Evolutionary conservation across 2,797 vertebrate species (phyloP).

Genomic region (Mus caroli): DNA sequence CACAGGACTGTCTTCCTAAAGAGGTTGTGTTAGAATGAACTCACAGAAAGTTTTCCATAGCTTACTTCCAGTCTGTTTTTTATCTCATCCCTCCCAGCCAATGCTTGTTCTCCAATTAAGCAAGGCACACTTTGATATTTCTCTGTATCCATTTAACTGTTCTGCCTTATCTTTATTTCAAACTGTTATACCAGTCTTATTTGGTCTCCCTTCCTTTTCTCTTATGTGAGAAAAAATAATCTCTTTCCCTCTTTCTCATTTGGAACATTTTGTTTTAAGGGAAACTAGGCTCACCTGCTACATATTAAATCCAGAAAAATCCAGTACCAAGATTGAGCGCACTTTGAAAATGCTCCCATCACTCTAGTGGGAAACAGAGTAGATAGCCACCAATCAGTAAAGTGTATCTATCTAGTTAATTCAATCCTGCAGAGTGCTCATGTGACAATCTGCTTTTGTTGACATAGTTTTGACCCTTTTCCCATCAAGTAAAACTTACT

Average conservation of each 20-base stretch:
- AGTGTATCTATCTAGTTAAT: background rate
- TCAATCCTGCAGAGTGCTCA: background rate
- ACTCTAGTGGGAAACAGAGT: background rate
- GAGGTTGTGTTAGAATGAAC: constrained; percentile 8
- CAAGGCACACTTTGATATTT: background rate
- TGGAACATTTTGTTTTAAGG: constrained; percentile 21
- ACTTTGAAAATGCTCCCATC: background rate
- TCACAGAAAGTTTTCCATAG: background rate
- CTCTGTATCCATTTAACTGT: background rate
- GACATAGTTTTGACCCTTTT: background rate
- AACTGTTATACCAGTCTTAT: background rate
- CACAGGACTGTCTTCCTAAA: background rate
- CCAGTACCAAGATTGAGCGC: no score
- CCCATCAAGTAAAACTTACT: background rate
- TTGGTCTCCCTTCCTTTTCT: background rate
- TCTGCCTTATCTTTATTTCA: background rate
- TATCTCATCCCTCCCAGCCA: fast-evolving
- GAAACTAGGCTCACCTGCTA: background rate
- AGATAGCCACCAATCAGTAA: background rate
- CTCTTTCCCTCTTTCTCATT: background rate
- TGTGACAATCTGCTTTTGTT: background rate
- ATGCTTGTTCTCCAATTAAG: background rate
- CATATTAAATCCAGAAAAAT: background rate
- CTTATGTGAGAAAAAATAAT: background rate
- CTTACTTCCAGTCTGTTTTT: background rate